Base-by-base conservation (phyloP, 64 coral and sea anemone species). In the Montipora capricornis region DNA sequence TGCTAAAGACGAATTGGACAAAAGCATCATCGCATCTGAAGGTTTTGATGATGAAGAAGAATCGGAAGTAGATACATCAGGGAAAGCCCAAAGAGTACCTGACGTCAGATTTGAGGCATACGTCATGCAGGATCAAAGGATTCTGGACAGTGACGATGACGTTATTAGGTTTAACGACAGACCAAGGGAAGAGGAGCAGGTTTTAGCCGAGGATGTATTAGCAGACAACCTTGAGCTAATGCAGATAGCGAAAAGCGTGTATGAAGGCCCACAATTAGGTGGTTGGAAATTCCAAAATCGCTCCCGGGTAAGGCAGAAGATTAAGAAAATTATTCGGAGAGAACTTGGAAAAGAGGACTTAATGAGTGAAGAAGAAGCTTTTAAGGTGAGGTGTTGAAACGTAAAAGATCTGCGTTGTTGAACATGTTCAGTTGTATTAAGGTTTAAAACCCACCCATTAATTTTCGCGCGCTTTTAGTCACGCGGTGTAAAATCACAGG, bases 321-420 rank as follows among this genome's bases (percentile, higher is more conserved):
- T 96, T 5, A 80, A 91, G 86, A 75, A 52, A 68, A 91, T 22
- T 5, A 80, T 96, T 45, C 79, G 45, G 13, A 74, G 78, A 74
- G 85, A 92, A 29, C 55, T 97, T 47, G 84, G 75, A 7, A 37
- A 46, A 10, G 76, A 75, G 20, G 96, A 97, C n/a, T 49, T 95
- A 69, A 95, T 97, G 96, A 64, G 80, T n/a, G 44, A 90, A 78
- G 76, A 84, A 81, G 96, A 97, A 71, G 82, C 82, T 51, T 19
- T 11, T 13, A 44, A 19, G 80, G 89, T 37, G 66, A 68, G 44
- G 57, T 91, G 13, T 90, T 95, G 8, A 64, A 64, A 15, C 13
- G 60, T 15, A 1, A 13, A 13, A 64, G 8, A 3, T 64, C 14
- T 13, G 60, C 60, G 8, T 64, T 11, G 60, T 64, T 55, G 52